Evolutionary conservation across 2,797 vertebrate species (phyloP), one percentile per base, ranked within the genome.

Genomic region (Rallus crepitans): DNA sequence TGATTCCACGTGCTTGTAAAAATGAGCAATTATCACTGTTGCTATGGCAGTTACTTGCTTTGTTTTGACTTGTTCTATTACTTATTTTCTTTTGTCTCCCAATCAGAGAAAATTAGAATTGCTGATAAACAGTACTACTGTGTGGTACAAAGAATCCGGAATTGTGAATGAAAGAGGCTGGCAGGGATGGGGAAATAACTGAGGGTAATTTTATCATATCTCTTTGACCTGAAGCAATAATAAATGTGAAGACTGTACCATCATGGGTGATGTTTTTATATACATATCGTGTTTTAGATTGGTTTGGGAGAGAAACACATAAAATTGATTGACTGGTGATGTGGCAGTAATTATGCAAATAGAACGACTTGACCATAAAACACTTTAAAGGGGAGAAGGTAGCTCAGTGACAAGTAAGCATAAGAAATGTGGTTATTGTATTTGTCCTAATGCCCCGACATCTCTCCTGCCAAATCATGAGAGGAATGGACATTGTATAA

Each of bases 281-380:
- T 80, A 85, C 61, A 0, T 71, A 61, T 71, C 70, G 2, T 96
- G 93, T 87, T 95, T 89, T 83, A 89, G 66, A 89, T 94, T 70
- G 70, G 56, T 79, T 93, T 82, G 69, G 50, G 57, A 85, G 68
- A 94, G 68, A 93, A 95, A 81, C 60, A 80, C 81, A 82, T 96
- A 94, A 95, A 95, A 95, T 33, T 90, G 86, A 96, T 92, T 84
- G 96, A 92, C 57, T 75, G 68, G 42, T 94, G 95, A 96, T 96
- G 92, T 92, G 92, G 88, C 93, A 95, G 93, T 71, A 90, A 95
- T 95, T 93, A 95, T 94, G 95, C 92, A 94, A 96, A 96, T 93
- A 79, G 71, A 93, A 57, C 45, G 81, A 68, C 56, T 64, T 11
- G 0, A 71, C 71, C 68, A 89, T 94, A 89, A 94, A 97, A 82